Conservation (phyloP, 2,113 vertebrate genomes). For the Epinephelus moara region DNA sequence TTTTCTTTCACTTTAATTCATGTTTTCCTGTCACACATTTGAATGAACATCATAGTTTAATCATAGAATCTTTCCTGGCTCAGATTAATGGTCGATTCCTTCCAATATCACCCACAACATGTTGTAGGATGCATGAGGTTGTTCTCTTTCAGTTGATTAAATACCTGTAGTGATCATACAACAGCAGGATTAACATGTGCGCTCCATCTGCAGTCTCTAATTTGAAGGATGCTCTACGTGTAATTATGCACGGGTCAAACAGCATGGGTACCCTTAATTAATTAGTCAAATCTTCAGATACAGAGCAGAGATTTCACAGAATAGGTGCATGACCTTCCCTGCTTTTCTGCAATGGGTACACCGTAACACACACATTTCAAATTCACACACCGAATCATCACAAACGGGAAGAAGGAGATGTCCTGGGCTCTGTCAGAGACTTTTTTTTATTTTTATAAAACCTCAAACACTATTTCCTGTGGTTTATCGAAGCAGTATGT, state of each 20-base stretch:
- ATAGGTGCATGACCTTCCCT: neutral
- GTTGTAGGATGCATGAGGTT: neutral
- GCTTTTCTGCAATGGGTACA: neutral
- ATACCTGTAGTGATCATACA: neutral
- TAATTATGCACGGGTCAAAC: conserved; percentile 20
- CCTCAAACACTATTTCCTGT: neutral
- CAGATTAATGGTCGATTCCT: neutral
- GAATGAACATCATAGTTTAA: neutral
- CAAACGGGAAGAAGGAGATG: no score
- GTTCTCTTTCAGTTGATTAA: conserved; percentile 12
- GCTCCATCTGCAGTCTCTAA: conserved; percentile 28
- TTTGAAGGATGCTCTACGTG: neutral
- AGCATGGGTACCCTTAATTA: conserved; percentile 21
- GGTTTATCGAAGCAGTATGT: neutral
- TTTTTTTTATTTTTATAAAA: neutral
- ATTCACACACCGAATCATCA: neutral
- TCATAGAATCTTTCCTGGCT: neutral
- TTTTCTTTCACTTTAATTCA: neutral
- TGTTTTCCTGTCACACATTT: neutral
- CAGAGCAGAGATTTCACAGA: conserved; percentile 12
- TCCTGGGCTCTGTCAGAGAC: no score
- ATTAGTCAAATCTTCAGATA: conserved; percentile 17
- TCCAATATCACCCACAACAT: neutral
- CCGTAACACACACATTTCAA: neutral
- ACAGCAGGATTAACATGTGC: conserved; percentile 4